Base-by-base conservation (phyloP, 2,797 vertebrate genomes). In the Hirundo rustica region DNA sequence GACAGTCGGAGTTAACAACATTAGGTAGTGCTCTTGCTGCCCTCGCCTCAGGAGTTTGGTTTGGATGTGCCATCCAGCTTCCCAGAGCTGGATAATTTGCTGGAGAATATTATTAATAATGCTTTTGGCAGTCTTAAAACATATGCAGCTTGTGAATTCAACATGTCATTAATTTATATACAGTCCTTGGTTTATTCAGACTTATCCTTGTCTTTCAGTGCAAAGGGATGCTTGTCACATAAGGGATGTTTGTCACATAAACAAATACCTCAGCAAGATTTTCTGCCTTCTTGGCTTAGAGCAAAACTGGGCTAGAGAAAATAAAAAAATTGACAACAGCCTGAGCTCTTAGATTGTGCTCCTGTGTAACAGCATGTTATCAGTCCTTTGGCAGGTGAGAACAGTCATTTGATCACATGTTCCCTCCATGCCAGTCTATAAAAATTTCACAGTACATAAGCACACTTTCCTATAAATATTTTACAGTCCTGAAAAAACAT, bases 381-480 rank as follows among this genome's bases (percentile, higher is more conserved):
- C 16, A 0, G 92, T 67, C 64, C 71, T 76, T 94, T 92, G 91
- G 89, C 92, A 81, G 83, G 95, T 96, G 77, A 88, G 87, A 93
- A 53, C 47, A 90, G 85, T 74, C 70, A 80, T 87, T 90, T 89
- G 85, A 66, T 91, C 81, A 38, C 3, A 3, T 0, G 0, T 87
- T 88, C 50, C 10, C 44, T 85, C 72, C 51, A 65, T 70, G 71
- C 83, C 60, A 71, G 70, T 62, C 85, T 91, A 23, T 82, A 89
- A 93, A 93, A 79, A 87, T 53, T 92, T 85, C 83, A 57, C 77
- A 77, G 77, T 66, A 79, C 32, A 16, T 82, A 84, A 86, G 50
- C 51, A 66, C 14, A 9, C 55, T 90, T 93, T 81, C 67, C 91
- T 92, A 36, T 91, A 92, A 95, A 93, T 88, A 88, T 71, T 94